These are phyloP conservation scores for Catagonus wagneri DNA, from an alignment of 2,113 vertebrate species.

Conservation along the genomic window DNA sequence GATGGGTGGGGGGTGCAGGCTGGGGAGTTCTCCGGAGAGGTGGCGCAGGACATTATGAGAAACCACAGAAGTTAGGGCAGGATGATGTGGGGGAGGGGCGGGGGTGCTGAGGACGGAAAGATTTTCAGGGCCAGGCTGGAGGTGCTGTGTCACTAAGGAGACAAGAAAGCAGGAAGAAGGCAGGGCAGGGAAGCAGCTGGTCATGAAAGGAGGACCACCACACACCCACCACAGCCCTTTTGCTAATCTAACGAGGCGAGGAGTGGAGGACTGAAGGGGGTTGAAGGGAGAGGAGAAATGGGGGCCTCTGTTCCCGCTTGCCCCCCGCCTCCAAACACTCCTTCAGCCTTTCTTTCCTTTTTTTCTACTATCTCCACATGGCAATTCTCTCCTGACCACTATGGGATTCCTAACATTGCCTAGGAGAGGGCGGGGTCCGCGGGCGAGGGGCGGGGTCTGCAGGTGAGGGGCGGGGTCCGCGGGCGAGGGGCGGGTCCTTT, in stretches of 20 bases:
- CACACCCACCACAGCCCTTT: too few species aligned
- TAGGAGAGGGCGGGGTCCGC: too few species aligned
- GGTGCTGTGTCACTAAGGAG: background rate
- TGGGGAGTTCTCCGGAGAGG: background rate
- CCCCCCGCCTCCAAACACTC: too few species aligned
- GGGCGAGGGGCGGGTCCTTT: too few species aligned
- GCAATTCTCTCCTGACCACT: background rate
- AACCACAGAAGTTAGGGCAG: background rate
- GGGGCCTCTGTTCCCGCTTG: rapidly evolving
- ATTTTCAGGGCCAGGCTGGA: background rate
- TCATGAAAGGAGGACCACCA: background rate
- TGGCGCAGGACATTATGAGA: background rate
- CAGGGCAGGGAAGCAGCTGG: background rate
- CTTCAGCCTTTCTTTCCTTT: background rate
- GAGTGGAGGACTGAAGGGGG: background rate
- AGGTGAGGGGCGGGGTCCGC: too few species aligned
- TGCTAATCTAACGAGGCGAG: background rate
- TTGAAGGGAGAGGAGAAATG: background rate
- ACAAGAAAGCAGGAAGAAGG: background rate
- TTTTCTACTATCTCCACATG: background rate
- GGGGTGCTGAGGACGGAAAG: background rate
- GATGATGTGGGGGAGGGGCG: too few species aligned
- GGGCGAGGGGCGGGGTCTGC: too few species aligned
- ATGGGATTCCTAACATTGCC: background rate
- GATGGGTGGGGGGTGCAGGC: background rate